phyloP scores from a whole-genome alignment of 2,888 invertebrate species.

The Heliothis peltigera region DNA sequence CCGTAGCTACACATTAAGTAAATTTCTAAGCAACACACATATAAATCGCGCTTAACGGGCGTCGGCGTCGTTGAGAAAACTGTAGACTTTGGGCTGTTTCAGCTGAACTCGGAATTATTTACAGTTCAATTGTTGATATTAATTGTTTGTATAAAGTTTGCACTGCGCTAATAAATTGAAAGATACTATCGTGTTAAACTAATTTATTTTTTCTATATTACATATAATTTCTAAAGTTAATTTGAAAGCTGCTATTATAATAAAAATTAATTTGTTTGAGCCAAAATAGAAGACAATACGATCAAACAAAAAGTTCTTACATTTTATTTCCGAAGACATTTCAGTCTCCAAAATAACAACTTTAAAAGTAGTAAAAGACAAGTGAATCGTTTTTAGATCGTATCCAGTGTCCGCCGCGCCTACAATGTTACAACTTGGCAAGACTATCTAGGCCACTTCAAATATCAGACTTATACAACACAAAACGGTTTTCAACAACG shows the following conservation, averaged over 20 bases:
- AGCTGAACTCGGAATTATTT: slow-evolving; percentile 42
- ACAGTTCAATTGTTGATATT: slow-evolving; percentile 49
- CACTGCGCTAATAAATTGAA: slow-evolving; percentile 7
- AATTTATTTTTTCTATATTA: not conserved
- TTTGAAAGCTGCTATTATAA: not conserved
- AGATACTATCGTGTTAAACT: not conserved
- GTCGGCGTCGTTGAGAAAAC: slow-evolving; percentile 67
- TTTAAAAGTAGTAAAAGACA: slow-evolving; percentile 23
- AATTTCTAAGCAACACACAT: slow-evolving; percentile 85
- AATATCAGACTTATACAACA: slow-evolving; percentile 30
- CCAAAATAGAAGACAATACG: not conserved
- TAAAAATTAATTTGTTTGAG: not conserved
- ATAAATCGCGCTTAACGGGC: slow-evolving; percentile 85
- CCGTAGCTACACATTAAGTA: slow-evolving; percentile 82
- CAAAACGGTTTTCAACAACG: slow-evolving; percentile 43
- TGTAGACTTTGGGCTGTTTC: slow-evolving; percentile 56
- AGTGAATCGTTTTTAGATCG: slow-evolving; percentile 24
- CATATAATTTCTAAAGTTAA: not conserved
- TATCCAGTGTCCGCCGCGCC: slow-evolving; percentile 13
- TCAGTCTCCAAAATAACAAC: slow-evolving; percentile 10
- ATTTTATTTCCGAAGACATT: slow-evolving; percentile 10
- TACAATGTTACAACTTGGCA: slow-evolving; percentile 39
- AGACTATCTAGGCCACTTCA: slow-evolving; percentile 36
- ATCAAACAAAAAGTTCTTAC: slow-evolving; percentile 6
- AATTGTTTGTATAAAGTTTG: slow-evolving; percentile 42